Base-by-base conservation (phyloP, 2,888 invertebrate genomes). In the Lasioglossum zephyrum region DNA sequence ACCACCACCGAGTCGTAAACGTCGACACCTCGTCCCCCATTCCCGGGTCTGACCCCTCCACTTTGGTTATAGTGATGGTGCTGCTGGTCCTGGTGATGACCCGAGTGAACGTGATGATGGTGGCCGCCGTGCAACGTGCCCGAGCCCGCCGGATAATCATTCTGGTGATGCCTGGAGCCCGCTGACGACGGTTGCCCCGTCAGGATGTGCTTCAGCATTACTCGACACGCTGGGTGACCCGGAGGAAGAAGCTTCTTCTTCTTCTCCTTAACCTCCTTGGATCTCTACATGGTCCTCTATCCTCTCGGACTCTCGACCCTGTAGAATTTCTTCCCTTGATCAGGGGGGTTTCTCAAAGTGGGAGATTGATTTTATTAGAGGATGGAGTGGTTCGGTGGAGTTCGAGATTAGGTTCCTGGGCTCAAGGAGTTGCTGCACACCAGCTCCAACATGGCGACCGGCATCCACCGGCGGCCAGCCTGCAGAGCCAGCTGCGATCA, bases 191-290 rank as follows among this genome's bases (percentile, higher is more conserved):
- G 96, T 94, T 95, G 95, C 95, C 95, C 96, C 96, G 96, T 95
- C 93, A 96, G 96, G 95, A 97, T 97, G 96, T 97, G 97, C 96
- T 97, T 97, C 96, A 97, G 96, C 97, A 97, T 97, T 95, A 94
- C 94, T 94, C 92, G 91, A 89, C 49, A 53, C 41, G 84, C 88
- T 91, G 86, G 70, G 73, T 63, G 73, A 87, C 86, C 82, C 76
- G 75, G 83, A 73, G 88, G 83, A 75, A 89, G 85, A 78, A 69
- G 69, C 82, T 73, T 79, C 81, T 81, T 73, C 79, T 69, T 77
- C 83, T 75, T 77, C 84, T 81, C 73, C 79, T 69, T 73, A n/a
- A 53, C 79, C 78, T 70, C 75, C 60, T 63, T 63, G 73, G 84
- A 76, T 79, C 81, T 89, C 85, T 83, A 89, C 86, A 91, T 91